A percentile compares a stretch with the other conserved stretches of the same genome.
Evolutionary conservation across 2,888 invertebrate species (phyloP).

Genomic region (Tinea semifulvella): DNA sequence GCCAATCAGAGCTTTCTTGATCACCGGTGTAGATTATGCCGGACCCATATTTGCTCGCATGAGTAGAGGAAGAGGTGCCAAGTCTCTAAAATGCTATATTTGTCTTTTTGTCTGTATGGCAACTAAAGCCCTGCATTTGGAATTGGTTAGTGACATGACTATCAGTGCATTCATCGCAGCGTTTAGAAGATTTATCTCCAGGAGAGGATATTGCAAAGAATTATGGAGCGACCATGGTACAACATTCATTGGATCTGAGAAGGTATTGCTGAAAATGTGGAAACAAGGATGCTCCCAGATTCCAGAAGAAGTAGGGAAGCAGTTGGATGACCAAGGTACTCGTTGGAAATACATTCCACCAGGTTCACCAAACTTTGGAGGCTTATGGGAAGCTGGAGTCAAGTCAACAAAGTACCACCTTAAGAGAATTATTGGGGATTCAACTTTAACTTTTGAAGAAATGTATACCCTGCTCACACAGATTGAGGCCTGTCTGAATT

Average conservation of each 20-base stretch:
- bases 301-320: constrained; percentile 13
- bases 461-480: constrained; percentile 19
- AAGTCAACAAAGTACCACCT: constrained; percentile 22
- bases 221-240: constrained; percentile 22
- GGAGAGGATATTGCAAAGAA: constrained; percentile 18
- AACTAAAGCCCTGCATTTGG: constrained; percentile 25
- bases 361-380: constrained; percentile 21
- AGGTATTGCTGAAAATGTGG: too few species aligned
- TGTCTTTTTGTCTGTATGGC: constrained; percentile 22
- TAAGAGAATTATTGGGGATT: constrained; percentile 17
- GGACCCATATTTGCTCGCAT: constrained; percentile 15
- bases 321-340: constrained; percentile 17
- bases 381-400: constrained; percentile 23
- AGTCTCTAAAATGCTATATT: constrained; percentile 14
- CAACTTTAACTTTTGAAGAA: constrained; percentile 20
- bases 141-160: constrained; percentile 25
- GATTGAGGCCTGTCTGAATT: constrained; percentile 22
- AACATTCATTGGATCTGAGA: constrained; percentile 22
- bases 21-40: constrained; percentile 15
- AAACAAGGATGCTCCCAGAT: too few species aligned
- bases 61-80: constrained; percentile 15
- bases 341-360: constrained; percentile 24
- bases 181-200: constrained; percentile 21
- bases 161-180: constrained; percentile 24
- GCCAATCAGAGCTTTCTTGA: constrained; percentile 10